phyloP scores from a whole-genome alignment of 2,888 invertebrate genomes.

The Germaria angustata region DNA sequence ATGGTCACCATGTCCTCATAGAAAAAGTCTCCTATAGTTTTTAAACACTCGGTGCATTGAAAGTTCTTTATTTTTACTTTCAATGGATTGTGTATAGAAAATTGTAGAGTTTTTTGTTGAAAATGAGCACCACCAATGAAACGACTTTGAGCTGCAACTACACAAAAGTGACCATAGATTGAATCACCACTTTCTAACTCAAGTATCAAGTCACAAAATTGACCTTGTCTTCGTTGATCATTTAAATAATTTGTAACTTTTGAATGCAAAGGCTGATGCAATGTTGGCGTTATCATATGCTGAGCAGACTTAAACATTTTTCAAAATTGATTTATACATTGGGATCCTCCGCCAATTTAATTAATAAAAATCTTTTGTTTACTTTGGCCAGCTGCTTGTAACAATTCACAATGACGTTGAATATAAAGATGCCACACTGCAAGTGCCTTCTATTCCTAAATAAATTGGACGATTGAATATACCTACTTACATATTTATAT shows the following conservation, averaged over 20 bases:
- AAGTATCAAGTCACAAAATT: slow-evolving; percentile 76
- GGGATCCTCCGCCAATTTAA: neutral
- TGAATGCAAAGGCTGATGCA: slow-evolving; percentile 76
- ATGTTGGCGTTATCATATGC: slow-evolving; percentile 51
- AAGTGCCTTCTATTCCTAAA: too few relatives aligned
- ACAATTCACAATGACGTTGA: slow-evolving; percentile 9
- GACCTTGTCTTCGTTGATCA: slow-evolving; percentile 76
- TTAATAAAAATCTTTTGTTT: slow-evolving; percentile 9
- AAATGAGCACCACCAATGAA: slow-evolving; percentile 74
- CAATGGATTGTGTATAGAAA: slow-evolving; percentile 78
- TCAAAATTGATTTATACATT: neutral
- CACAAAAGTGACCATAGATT: slow-evolving; percentile 76
- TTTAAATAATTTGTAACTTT: slow-evolving; percentile 78
- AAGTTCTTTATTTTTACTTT: slow-evolving; percentile 77
- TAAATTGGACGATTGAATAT: too few relatives aligned
- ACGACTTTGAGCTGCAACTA: slow-evolving; percentile 78
- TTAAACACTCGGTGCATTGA: slow-evolving; percentile 74
- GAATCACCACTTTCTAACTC: slow-evolving; percentile 70
- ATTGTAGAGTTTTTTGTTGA: slow-evolving; percentile 75
- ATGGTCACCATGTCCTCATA: slow-evolving; percentile 77
- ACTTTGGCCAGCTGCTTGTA: slow-evolving; percentile 28
- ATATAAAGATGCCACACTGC: neutral
- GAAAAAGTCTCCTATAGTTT: slow-evolving; percentile 77
- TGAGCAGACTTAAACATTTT: slow-evolving; percentile 40
- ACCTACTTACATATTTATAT: too few relatives aligned